Evolutionary conservation across 23 tunicate genomes (phyloP).

Genomic region (Ascidia mentula): DNA sequence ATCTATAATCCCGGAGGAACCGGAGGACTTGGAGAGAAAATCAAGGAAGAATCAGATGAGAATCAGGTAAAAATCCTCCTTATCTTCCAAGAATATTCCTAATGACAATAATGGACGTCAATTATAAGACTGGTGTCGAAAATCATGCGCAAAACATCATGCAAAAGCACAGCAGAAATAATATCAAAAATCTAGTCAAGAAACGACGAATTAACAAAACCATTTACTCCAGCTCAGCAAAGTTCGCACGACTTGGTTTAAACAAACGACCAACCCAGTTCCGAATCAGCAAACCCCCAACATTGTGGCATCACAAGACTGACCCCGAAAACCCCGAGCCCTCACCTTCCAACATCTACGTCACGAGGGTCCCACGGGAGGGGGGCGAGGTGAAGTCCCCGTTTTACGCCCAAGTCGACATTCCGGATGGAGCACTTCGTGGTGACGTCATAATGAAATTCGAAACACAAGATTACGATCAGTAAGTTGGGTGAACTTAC

Average conservation of each 20-base stretch:
- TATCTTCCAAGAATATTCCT: no score
- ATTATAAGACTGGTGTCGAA: no score
- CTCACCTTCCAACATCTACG: slow-evolving; percentile 41
- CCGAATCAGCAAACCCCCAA: slow-evolving; percentile 6
- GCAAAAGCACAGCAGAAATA: no score
- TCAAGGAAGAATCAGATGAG: neutral
- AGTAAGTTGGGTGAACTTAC: no score
- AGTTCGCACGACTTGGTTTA: slow-evolving; percentile 40
- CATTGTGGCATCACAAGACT: neutral
- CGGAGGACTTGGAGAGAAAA: neutral
- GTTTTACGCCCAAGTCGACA: slow-evolving; percentile 75
- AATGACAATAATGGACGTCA: neutral
- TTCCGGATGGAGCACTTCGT: slow-evolving; percentile 75
- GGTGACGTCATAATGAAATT: slow-evolving; percentile 80
- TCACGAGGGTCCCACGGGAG: slow-evolving; percentile 51
- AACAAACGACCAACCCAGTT: slow-evolving; percentile 38
- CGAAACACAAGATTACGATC: slow-evolving; percentile 60
- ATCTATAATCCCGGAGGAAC: neutral
- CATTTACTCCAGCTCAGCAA: slow-evolving; percentile 9
- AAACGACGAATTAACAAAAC: neutral
- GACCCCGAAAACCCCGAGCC: slow-evolving; percentile 56
- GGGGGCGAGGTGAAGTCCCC: slow-evolving; percentile 74
- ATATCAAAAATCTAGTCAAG: neutral
- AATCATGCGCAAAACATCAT: no score
- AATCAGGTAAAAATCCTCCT: neutral